phyloP scores from a whole-genome alignment of 2,888 invertebrate genomes.

The Callyntrura guangdongensis region DNA sequence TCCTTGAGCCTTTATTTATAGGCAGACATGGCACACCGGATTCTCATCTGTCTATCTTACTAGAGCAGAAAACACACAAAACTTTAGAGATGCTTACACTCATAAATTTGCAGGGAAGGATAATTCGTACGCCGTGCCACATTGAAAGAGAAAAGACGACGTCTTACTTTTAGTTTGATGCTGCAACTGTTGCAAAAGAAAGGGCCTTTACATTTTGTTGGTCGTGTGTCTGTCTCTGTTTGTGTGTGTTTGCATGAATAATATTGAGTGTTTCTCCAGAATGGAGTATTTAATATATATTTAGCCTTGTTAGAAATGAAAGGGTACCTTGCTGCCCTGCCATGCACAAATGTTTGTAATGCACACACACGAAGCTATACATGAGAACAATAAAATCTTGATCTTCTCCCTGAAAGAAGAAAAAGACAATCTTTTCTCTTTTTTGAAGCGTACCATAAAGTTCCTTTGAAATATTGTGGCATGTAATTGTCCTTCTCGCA shows the following conservation, averaged over 20 bases:
- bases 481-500: constrained; percentile 69
- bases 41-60: constrained; percentile 64
- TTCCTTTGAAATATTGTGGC: constrained; percentile 78
- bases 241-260: constrained; percentile 1
- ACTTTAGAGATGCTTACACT: background rate
- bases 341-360: constrained; percentile 31
- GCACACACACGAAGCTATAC: constrained; percentile 32
- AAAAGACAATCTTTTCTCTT: constrained; percentile 52
- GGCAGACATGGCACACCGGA: constrained; percentile 55
- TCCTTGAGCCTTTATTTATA: constrained; percentile 38
- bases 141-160: constrained; percentile 7
- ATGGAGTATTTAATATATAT: background rate
- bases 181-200: background rate
- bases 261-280: constrained; percentile 28
- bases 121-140: background rate
- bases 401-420: constrained; percentile 45
- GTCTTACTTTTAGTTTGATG: background rate
- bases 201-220: background rate
- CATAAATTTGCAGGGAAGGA: constrained; percentile 8
- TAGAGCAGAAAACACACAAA: constrained; percentile 31
- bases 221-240: background rate
- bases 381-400: constrained; percentile 68
- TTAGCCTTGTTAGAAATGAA: constrained; percentile 3
- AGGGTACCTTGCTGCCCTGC: background rate
- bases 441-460: constrained; percentile 73